A percentile compares a stretch with the other conserved stretches of the same genome.
Evolutionary conservation across 2,113 vertebrate genomes (phyloP).

Genomic region (Cyanoderma ruficeps): DNA sequence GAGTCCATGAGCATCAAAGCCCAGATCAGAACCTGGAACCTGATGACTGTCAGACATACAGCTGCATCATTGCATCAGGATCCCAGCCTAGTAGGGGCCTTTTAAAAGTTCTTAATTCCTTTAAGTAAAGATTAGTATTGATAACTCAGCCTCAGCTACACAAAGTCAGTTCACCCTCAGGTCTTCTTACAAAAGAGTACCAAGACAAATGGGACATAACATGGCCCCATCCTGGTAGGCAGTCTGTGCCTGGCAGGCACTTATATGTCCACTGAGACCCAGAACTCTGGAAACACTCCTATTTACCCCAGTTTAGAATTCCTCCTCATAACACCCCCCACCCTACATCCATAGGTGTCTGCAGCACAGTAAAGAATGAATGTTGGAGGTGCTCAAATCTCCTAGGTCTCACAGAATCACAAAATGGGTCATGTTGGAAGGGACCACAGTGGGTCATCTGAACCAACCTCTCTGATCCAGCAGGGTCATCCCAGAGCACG

Average conservation of each 20-base stretch:
- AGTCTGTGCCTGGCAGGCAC: too few species aligned
- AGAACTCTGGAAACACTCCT: background rate
- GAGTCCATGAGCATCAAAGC: background rate
- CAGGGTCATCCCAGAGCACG: background rate
- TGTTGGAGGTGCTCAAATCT: background rate
- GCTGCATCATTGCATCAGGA: background rate
- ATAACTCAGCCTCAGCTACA: background rate
- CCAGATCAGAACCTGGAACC: background rate
- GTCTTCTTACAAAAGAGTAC: background rate
- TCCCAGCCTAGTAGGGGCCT: background rate
- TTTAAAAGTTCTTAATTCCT: background rate
- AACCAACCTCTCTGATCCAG: too few species aligned
- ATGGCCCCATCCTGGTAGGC: accelerated
- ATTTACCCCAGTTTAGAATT: background rate
- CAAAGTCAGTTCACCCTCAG: background rate
- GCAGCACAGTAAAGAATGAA: background rate
- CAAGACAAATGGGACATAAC: background rate
- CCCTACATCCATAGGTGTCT: accelerated
- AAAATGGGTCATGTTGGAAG: accelerated
- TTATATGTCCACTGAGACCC: background rate
- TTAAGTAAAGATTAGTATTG: background rate
- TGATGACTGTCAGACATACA: background rate
- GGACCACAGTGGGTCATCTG: too few species aligned
- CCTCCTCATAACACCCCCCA: accelerated
- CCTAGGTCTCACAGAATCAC: background rate